These are phyloP conservation scores for Eupristina koningsbergeri DNA, from an alignment of 1,140 invertebrate species.

Conservation along the genomic window DNA sequence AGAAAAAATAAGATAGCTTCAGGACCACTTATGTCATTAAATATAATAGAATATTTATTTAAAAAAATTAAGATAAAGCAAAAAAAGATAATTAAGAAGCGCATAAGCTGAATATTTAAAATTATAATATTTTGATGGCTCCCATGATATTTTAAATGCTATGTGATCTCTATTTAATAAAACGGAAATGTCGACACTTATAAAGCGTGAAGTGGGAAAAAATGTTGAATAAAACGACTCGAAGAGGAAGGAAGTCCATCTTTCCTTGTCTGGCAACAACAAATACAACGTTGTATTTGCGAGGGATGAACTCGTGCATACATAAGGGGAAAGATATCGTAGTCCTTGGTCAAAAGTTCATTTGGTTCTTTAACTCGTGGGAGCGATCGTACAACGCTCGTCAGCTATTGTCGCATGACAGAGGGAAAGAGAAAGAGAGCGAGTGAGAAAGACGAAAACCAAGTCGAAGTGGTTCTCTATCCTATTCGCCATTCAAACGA, in stretches of 20 bases:
- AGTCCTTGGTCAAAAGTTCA: not conserved
- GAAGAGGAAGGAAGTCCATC: slow-evolving; percentile 16
- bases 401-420: slow-evolving; percentile 24
- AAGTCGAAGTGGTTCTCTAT: not conserved
- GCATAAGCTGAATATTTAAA: not conserved
- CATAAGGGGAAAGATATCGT: not conserved
- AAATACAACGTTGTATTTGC: not conserved
- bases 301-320: not conserved
- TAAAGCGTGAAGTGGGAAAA: slow-evolving; percentile 18
- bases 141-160: slow-evolving; percentile 7
- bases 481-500: not conserved
- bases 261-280: not conserved
- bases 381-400: not conserved
- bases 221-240: slow-evolving; percentile 9
- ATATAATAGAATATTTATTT: no score
- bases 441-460: not conserved
- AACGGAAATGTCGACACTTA: slow-evolving; percentile 41
- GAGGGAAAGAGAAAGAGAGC: no score
- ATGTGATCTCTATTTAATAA: slow-evolving; percentile 19
- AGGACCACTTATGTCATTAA: no score
- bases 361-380: not conserved
- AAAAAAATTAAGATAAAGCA: not conserved
- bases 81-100: no score
- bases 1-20: no score
- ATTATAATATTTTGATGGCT: slow-evolving; percentile 5